Evolutionary conservation across 1,140 invertebrate genomes (phyloP).

Genomic region (Uloborus diversus): DNA sequence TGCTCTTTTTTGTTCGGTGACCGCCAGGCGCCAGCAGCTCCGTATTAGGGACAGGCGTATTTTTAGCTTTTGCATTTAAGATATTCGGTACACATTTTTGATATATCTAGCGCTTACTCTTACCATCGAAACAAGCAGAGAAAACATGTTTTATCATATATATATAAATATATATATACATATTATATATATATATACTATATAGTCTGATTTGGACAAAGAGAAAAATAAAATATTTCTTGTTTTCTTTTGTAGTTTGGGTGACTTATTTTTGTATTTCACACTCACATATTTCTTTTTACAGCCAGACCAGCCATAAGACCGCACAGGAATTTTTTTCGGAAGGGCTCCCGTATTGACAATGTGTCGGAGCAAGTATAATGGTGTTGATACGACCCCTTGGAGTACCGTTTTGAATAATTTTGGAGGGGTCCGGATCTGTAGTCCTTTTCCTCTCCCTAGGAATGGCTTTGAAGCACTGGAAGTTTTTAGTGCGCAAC

Average conservation of each 20-base stretch:
- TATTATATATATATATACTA: constrained; percentile 43
- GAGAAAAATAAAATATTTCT: constrained; percentile 52
- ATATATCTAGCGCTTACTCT: constrained; percentile 45
- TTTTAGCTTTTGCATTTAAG: constrained; percentile 46
- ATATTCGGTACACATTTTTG: constrained; percentile 39
- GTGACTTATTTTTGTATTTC: no score
- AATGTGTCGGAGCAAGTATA: no score
- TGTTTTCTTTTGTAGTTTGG: constrained; percentile 17
- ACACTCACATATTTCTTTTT: no score
- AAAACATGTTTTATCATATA: constrained; percentile 31
- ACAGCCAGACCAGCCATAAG: no score
- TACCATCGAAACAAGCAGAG: constrained; percentile 34
- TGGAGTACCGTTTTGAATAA: no score
- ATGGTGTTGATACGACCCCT: no score
- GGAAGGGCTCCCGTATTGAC: no score
- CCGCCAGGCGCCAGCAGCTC: constrained; percentile 12
- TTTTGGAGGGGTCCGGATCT: no score
- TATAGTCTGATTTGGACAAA: constrained; percentile 53
- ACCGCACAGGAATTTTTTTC: no score
- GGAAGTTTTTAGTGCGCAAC: no score
- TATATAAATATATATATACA: constrained; percentile 46
- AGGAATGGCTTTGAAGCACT: no score
- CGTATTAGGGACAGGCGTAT: constrained; percentile 17
- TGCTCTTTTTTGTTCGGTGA: background rate
- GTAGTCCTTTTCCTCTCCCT: no score